Percentiles rank a stretch among this genome's conserved stretches.
Conservation (phyloP, 2,888 invertebrate species). For the Lordiphosa fenestrarum region DNA sequence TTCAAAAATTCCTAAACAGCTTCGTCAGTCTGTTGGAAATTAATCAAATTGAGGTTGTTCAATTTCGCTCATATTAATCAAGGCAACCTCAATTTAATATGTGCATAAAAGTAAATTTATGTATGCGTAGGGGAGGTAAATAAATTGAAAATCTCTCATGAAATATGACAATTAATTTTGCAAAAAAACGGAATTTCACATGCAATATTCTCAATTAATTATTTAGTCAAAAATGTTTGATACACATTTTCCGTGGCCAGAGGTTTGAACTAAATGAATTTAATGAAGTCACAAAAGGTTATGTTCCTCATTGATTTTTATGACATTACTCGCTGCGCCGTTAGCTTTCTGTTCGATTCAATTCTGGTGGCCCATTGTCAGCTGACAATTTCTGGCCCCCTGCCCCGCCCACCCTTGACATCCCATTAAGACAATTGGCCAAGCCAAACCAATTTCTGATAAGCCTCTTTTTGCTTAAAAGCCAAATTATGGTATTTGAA, state of each 20-base stretch:
- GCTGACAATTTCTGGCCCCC: slow-evolving; percentile 48
- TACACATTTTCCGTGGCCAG: too few relatives aligned
- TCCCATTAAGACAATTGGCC: slow-evolving; percentile 72
- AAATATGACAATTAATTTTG: slow-evolving; percentile 39
- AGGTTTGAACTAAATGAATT: too few relatives aligned
- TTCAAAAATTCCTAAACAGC: too few relatives aligned
- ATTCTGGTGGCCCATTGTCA: slow-evolving; percentile 15
- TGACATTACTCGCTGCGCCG: slow-evolving; percentile 8
- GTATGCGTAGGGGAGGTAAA: slow-evolving; percentile 4
- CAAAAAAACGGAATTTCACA: slow-evolving; percentile 17
- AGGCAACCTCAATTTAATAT: slow-evolving; percentile 15
- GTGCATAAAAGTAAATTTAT: slow-evolving; percentile 7
- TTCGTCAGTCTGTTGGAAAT: slow-evolving; percentile 5
- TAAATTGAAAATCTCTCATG: slow-evolving; percentile 34
- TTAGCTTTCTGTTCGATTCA: slow-evolving; percentile 23
- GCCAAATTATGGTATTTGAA: slow-evolving; percentile 71
- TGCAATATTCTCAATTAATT: slow-evolving; percentile 35
- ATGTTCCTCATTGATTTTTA: too few relatives aligned
- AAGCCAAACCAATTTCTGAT: slow-evolving; percentile 71
- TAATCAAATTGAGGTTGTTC: slow-evolving; percentile 31
- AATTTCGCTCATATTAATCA: slow-evolving; percentile 45
- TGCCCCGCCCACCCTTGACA: slow-evolving; percentile 36
- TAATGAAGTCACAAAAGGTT: too few relatives aligned
- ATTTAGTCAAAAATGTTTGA: slow-evolving; percentile 14
- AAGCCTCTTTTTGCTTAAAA: slow-evolving; percentile 74